A percentile compares a stretch with the other conserved stretches of the same genome.
Evolutionary conservation across 2,113 vertebrate species (phyloP).

Genomic region (Dasyornis broadbenti): DNA sequence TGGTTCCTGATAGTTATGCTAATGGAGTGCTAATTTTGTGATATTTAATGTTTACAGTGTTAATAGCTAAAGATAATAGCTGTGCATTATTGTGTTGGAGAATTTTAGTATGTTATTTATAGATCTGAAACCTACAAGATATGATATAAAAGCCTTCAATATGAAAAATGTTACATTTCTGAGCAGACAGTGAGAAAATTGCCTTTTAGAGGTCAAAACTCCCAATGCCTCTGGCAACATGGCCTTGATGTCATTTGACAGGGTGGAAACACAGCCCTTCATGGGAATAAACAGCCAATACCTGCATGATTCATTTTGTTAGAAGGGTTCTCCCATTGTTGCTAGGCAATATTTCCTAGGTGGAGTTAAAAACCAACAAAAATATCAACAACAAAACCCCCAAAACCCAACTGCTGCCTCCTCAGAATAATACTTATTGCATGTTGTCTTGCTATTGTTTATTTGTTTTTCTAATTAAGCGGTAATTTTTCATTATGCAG

Average conservation of each 20-base stretch:
- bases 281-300: constrained; percentile 62
- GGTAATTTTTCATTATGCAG: neutral
- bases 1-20: neutral
- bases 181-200: constrained; percentile 67
- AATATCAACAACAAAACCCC: neutral
- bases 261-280: constrained; percentile 63
- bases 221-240: constrained; percentile 52
- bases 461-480: neutral
- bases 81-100: neutral
- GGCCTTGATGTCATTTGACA: constrained; percentile 66
- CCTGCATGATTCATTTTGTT: constrained; percentile 50
- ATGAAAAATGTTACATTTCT: constrained; percentile 63
- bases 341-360: constrained; percentile 52
- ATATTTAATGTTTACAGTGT: neutral
- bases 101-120: constrained; percentile 42
- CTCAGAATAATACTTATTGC: neutral
- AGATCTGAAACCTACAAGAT: constrained; percentile 45
- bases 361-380: neutral
- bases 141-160: constrained; percentile 62
- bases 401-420: neutral
- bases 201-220: constrained; percentile 68
- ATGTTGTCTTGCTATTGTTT: neutral
- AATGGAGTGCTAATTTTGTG: neutral
- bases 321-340: constrained; percentile 36
- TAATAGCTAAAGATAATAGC: neutral